Percentiles rank a stretch among this genome's conserved stretches.
Conservation (phyloP, 2,113 vertebrate genomes). For the Phoenicopterus ruber region DNA sequence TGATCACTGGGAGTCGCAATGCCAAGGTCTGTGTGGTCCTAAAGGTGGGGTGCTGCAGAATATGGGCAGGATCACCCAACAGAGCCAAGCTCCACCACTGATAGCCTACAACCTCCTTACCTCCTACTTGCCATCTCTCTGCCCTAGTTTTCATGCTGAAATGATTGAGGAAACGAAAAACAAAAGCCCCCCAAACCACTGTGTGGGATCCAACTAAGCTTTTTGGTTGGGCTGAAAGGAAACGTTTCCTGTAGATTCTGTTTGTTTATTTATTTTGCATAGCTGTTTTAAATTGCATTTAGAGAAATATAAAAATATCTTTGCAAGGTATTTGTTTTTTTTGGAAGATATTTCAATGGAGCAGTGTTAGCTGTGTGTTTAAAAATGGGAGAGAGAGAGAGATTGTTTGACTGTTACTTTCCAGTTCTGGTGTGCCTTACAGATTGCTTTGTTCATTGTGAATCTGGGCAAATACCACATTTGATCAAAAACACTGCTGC, state of each 20-base stretch:
- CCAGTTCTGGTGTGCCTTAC: background rate
- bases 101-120: background rate
- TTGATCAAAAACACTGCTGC: background rate
- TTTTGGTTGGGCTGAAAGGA: background rate
- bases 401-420: background rate
- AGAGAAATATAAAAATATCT: background rate
- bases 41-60: fast-evolving
- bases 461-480: background rate
- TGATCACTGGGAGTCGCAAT: background rate
- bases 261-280: background rate
- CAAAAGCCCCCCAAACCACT: background rate
- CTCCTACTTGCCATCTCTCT: background rate
- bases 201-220: background rate
- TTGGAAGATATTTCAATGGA: background rate
- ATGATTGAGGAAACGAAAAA: background rate
- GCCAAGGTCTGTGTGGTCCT: background rate
- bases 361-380: background rate
- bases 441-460: background rate
- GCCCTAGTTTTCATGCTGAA: background rate
- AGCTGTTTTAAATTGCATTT: constrained; percentile 5
- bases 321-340: background rate
- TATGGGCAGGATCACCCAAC: background rate
- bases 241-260: background rate
- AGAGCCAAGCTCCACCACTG: background rate
- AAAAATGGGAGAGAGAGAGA: background rate